phyloP scores from a whole-genome alignment of 1,140 invertebrate genomes.

The Manduca sexta region DNA sequence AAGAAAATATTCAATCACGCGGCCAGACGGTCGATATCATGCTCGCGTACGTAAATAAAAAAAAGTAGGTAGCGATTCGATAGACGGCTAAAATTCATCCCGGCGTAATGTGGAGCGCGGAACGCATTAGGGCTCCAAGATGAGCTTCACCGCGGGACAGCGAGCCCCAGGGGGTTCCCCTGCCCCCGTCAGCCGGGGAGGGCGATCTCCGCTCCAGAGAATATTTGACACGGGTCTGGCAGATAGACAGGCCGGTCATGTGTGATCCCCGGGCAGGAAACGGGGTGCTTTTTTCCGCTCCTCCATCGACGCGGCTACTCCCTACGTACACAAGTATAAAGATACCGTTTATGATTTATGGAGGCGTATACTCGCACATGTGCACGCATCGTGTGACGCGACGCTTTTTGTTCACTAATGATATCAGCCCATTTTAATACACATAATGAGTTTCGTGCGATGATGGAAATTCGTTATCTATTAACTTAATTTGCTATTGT shows the following conservation, averaged over 20 bases:
- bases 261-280: slow-evolving; percentile 69
- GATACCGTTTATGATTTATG: slow-evolving; percentile 65
- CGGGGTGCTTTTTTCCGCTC: slow-evolving; percentile 65
- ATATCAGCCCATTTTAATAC: slow-evolving; percentile 31
- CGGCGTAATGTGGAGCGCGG: slow-evolving; percentile 42
- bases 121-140: slow-evolving; percentile 69
- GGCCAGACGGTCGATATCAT: slow-evolving; percentile 10
- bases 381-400: slow-evolving; percentile 50
- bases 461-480: slow-evolving; percentile 28
- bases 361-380: slow-evolving; percentile 49
- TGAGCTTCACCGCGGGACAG: slow-evolving; percentile 70
- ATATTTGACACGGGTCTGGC: slow-evolving; percentile 73
- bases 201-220: slow-evolving; percentile 69
- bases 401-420: slow-evolving; percentile 49
- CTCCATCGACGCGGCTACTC: slow-evolving; percentile 56
- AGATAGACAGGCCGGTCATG: slow-evolving; percentile 72
- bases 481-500: slow-evolving; percentile 22
- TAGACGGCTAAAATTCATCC: slow-evolving; percentile 58
- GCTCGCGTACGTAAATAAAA: slow-evolving; percentile 12
- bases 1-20: slow-evolving; percentile 57
- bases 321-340: slow-evolving; percentile 49
- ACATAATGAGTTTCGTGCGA: slow-evolving; percentile 31
- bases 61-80: slow-evolving; percentile 22
- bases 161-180: slow-evolving; percentile 58
- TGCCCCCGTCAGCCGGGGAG: slow-evolving; percentile 40